Evolutionary conservation across 2,797 vertebrate genomes (phyloP), one percentile per base, ranked within the genome.

Genomic region (Linurgus olivaceus): DNA sequence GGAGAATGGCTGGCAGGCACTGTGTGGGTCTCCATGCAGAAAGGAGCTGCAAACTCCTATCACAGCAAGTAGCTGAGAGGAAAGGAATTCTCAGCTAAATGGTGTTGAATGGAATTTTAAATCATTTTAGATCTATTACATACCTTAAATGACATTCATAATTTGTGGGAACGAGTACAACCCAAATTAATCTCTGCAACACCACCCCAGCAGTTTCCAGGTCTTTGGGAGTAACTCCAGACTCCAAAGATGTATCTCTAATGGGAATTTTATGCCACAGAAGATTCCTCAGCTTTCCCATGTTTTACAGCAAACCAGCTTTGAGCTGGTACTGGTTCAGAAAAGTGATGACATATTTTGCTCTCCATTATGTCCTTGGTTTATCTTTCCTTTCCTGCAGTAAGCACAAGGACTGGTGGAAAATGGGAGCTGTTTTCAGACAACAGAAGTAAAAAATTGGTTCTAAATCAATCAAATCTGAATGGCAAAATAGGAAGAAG

Each of bases 1-100:
- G 80, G 82, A 96, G 88, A 90, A 66, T 3, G 71, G 82, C 91
- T 94, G 86, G 90, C 82, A 77, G 78, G 86, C 71, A 72, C 62
- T 67, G 71, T n/a, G 45, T 52, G 91, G 72, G 67, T 88, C 92
- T 85, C 66, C 48, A 51, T 4, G 18, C 35, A 45, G 85, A 88
- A 31, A 31, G 2, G 7, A 68, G 70, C 38, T 50, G 52, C 4
- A 52, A 73, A 73, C 47, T 63, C 48, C 17, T 35, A 26, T 28
- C 55, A 31, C 38, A 83, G 37, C 40, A 72, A 59, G 35, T 9
- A 80, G 83, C 57, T 2, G 9, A 73, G 66, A 68, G 66, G 71
- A 76, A 76, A 80, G 26, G 35, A 73, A 80, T 54, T 70, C 50
- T 52, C 75, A 63, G 67, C 21, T 90, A 71, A 42, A 47, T 62